These are phyloP conservation scores for Clivina fossor DNA, from an alignment of 2,888 invertebrate genomes.

Conservation along the genomic window DNA sequence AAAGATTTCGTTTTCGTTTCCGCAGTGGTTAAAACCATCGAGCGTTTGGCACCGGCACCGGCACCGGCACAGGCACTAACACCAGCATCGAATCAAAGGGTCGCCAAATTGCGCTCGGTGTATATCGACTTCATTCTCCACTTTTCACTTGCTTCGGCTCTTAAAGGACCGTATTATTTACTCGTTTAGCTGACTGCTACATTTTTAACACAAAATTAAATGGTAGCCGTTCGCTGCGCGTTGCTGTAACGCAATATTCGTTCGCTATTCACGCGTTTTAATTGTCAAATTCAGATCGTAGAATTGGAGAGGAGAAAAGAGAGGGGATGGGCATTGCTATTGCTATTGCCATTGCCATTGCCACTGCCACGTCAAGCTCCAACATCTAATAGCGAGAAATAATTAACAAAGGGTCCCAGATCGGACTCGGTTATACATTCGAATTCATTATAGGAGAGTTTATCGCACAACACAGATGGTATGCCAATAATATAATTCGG, in stretches of 20 bases:
- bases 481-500: constrained; percentile 30
- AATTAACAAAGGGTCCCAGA: constrained; percentile 31
- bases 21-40: no score
- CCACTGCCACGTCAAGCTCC: constrained; percentile 20
- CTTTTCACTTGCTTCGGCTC: no score
- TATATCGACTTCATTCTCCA: no score
- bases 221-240: constrained; percentile 12
- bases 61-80: constrained; percentile 50
- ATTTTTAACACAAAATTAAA: constrained; percentile 41
- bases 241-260: neutral
- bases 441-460: constrained; percentile 32
- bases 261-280: constrained; percentile 19
- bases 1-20: no score
- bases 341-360: no score
- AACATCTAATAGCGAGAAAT: constrained; percentile 29
- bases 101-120: no score
- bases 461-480: constrained; percentile 32
- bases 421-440: constrained; percentile 29
- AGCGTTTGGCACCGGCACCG: no score
- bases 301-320: no score
- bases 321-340: no score
- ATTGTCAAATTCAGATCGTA: constrained; percentile 33
- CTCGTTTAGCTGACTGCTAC: constrained; percentile 50
- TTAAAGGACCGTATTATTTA: constrained; percentile 50
- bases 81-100: no score